Base-by-base conservation (phyloP, 1,140 invertebrate genomes). In the Diorhabda elongata region DNA sequence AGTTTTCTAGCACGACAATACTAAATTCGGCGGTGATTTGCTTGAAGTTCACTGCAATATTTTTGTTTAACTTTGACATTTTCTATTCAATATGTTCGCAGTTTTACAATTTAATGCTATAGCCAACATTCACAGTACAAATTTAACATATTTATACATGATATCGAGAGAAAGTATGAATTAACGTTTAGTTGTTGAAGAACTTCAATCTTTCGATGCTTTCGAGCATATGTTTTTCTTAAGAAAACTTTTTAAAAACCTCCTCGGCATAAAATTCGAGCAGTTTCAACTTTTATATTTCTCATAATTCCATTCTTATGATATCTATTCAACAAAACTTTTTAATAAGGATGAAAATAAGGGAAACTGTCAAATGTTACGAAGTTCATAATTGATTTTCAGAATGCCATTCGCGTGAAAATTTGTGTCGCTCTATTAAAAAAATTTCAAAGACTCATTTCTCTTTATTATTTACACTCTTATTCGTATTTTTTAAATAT, bases 301-400 rank as follows among this genome's bases (percentile, higher is more conserved):
- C 44, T 44, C 47, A 58, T 65, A 44, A 65, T 65, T 65, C 47
- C 64, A 56, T 65, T 58, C 47, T 57, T 65, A 65, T 56, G 64
- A 65, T 65, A 58, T 43, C 56, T 65, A 42, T 45, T 41, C 41
- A 42, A 11, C 43, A 62, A 62, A 65, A 65, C 64, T 65, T 65
- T 56, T 58, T 65, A 65, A 65, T 65, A 65, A 42, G 64, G 64
- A 57, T 57, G 64, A 65, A 65, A 65, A 65, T 65, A 65, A 56
- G 56, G 47, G 44, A 65, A 44, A 57, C 64, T 43, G 64, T 65
- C 64, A 57, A 65, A 65, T 65, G 47, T 65, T 65, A 65, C 57
- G 58, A 65, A 65, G 47, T 65, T 65, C 52, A 43, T 65, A 65
- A 65, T 65, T 65, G 64, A 65, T 65, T 65, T 58, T 9, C 52